Evolutionary conservation across 1,140 invertebrate species (phyloP).

Genomic region (Teleopsis dalmanni): DNA sequence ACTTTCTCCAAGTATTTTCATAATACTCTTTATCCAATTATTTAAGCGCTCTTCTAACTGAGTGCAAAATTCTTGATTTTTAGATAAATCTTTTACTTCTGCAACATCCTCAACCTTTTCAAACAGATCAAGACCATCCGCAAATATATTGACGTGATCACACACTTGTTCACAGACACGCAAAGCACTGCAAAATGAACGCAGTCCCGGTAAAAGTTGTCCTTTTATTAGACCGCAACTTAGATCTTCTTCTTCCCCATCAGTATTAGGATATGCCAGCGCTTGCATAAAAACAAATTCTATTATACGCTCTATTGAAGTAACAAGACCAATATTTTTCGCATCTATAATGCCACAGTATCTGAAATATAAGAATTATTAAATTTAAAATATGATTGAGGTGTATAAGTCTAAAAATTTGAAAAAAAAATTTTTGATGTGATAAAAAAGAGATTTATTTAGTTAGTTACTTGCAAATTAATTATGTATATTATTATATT

Average conservation of each 20-base stretch:
- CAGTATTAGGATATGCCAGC: constrained; percentile 63
- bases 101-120: constrained; percentile 51
- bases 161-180: constrained; percentile 74
- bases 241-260: constrained; percentile 66
- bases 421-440: background rate
- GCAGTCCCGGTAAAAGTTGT: constrained; percentile 68
- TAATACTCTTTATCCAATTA: constrained; percentile 67
- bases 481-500: too few species aligned
- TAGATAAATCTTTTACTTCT: constrained; percentile 60
- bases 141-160: constrained; percentile 64
- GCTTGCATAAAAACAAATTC: constrained; percentile 84
- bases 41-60: constrained; percentile 61
- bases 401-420: background rate
- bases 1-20: constrained; percentile 71
- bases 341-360: constrained; percentile 79
- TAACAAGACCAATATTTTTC: constrained; percentile 69
- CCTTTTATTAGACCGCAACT: constrained; percentile 71
- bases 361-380: too few species aligned
- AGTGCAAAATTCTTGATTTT: constrained; percentile 53
- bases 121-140: constrained; percentile 59
- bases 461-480: too few species aligned
- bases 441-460: background rate
- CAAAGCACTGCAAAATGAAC: constrained; percentile 77
- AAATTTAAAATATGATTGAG: background rate
- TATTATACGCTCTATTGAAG: constrained; percentile 76